These are phyloP conservation scores for Callocephalon fimbriatum DNA, from an alignment of 2,113 vertebrate species.

Conservation along the genomic window DNA sequence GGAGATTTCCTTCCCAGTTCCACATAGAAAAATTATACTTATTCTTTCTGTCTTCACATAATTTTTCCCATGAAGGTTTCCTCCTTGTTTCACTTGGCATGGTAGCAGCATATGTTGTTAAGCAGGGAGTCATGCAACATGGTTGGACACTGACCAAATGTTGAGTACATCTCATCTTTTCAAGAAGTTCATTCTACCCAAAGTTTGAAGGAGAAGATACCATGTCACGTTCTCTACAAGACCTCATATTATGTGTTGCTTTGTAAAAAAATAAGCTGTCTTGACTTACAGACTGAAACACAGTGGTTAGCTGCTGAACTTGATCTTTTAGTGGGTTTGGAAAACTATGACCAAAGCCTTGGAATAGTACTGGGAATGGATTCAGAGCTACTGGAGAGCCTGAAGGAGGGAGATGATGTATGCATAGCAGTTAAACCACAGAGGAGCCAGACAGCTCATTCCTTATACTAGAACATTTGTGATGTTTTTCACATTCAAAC, in stretches of 20 bases:
- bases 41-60: neutral
- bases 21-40: neutral
- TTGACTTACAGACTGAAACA: neutral
- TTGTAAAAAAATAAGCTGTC: neutral
- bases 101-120: neutral
- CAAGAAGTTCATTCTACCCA: neutral
- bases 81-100: neutral
- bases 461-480: neutral
- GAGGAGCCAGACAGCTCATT: conserved; percentile 8
- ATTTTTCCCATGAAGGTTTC: neutral
- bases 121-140: neutral
- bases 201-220: neutral
- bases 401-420: neutral
- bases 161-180: neutral
- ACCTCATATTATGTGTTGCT: neutral
- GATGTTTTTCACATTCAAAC: neutral
- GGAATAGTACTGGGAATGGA: neutral
- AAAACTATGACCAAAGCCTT: neutral
- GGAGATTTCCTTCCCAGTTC: neutral
- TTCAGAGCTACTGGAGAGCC: neutral
- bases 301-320: neutral
- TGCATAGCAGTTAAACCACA: neutral
- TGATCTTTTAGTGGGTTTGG: neutral
- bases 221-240: neutral
- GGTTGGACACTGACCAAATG: neutral